Evolutionary conservation across 2,113 vertebrate species (phyloP), one percentile per base, ranked within the genome.

Genomic region (Corynorhinus townsendii): DNA sequence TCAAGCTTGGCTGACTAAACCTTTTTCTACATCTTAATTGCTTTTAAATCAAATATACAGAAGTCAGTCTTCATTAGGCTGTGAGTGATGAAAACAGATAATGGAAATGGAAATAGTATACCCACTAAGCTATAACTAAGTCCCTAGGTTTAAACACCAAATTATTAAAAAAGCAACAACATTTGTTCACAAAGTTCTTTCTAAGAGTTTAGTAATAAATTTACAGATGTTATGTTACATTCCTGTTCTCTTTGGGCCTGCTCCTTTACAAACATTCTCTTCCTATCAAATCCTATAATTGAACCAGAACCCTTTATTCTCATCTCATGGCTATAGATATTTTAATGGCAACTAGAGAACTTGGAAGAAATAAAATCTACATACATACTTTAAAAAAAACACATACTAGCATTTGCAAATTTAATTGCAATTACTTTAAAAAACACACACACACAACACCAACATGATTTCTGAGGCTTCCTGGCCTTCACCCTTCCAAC

Each of bases 1-100:
- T 89, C 71, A 86, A 83, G 22, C 87, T 89, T 77, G 47, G 82
- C 54, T 96, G 81, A 95, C 10, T 69, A 8, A 92, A 86, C 30
- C 26, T 76, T 95, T 95, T 90, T 90, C 69, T 38, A 62, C 10
- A 56, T 92, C 77, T 90, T 87, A 72, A 52, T 2, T 86, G 49
- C 56, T 92, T 90, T 90, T 33, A 96, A 76, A 71, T 75, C 52
- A 93, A 91, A 75, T 33, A 87, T 59, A 71, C 2, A 73, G 2
- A 26, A 88, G 17, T 90, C 64, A 66, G 52, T 86, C 47, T 52
- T 81, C 49, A 64, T 24, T 72, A 82, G 20, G 35, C 22, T 56
- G 4, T 73, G 11, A 69, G 28, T 86, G 59, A 69, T 38, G 90
- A 88, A 85, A 38, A 54, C 30, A 69, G 80, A 33, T 72, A 43